These are phyloP conservation scores for Anas georgica DNA, from an alignment of 2,797 vertebrate genomes.

Conservation along the genomic window DNA sequence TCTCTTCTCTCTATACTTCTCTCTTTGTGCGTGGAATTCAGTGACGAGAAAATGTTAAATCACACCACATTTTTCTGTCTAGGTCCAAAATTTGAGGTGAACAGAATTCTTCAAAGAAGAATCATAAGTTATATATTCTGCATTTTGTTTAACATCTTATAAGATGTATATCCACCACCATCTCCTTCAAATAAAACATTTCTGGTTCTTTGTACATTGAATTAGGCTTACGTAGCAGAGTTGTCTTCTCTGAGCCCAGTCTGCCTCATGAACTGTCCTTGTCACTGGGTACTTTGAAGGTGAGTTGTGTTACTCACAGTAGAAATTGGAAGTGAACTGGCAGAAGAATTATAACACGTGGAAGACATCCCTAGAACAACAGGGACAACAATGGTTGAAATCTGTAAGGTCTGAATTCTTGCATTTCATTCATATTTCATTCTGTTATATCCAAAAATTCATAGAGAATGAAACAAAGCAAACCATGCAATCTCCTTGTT, in stretches of 20 bases:
- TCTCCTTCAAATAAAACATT: background rate
- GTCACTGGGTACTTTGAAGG: background rate
- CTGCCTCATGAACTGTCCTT: background rate
- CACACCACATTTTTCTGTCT: background rate
- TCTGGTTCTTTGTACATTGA: background rate
- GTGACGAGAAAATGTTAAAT: background rate
- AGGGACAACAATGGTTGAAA: background rate
- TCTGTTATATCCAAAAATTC: background rate
- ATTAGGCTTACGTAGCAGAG: background rate
- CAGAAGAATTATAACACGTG: background rate
- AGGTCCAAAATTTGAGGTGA: background rate
- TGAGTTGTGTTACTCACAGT: background rate
- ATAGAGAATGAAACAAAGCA: background rate
- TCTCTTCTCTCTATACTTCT: background rate
- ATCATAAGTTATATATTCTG: background rate
- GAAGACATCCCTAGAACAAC: background rate
- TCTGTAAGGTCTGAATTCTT: background rate
- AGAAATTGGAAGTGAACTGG: background rate
- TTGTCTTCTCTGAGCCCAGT: background rate
- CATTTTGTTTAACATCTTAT: background rate
- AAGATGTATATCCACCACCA: background rate
- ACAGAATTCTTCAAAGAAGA: background rate
- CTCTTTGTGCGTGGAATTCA: background rate
- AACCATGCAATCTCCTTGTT: background rate
- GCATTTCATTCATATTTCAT: background rate